A percentile compares a stretch with the other conserved stretches of the same genome.
Conservation (phyloP, 2,797 vertebrate genomes). For the Enteromius viviparus region DNA sequence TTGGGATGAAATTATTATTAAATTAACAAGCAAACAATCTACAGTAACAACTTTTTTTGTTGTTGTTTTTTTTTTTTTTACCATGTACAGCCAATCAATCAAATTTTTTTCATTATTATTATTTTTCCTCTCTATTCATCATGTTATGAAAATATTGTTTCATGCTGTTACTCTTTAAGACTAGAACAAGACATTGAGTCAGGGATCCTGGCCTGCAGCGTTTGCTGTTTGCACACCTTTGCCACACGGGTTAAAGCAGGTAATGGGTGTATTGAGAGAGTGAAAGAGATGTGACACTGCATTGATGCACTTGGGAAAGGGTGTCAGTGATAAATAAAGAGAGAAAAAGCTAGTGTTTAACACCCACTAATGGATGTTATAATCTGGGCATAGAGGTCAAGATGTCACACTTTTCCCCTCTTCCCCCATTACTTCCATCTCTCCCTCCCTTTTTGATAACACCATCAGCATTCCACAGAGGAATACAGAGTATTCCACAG, state of each 20-base stretch:
- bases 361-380: conserved; percentile 67
- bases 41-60: too few relatives aligned
- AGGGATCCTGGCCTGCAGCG: not conserved
- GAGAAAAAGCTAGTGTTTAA: conserved; percentile 58
- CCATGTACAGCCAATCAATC: not conserved
- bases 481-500: conserved; percentile 1
- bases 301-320: conserved; percentile 44
- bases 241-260: not conserved
- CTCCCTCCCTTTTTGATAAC: conserved; percentile 34
- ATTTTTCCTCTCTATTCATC: not conserved
- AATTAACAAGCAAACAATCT: too few relatives aligned
- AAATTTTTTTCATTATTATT: not conserved
- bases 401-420: conserved; percentile 13
- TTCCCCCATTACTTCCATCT: not conserved
- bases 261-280: conserved; percentile 1
- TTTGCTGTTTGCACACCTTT: not conserved
- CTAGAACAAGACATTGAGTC: not conserved
- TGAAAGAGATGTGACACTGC: conserved; percentile 35
- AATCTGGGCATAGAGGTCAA: conserved; percentile 58
- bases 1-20: too few relatives aligned
- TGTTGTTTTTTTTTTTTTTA: too few relatives aligned
- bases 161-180: conserved; percentile 11
- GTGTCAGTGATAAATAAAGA: conserved; percentile 40
- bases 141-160: not conserved
- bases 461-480: conserved; percentile 17